Evolutionary conservation across 1,140 invertebrate genomes (phyloP).

Genomic region (Megalopta genalis): DNA sequence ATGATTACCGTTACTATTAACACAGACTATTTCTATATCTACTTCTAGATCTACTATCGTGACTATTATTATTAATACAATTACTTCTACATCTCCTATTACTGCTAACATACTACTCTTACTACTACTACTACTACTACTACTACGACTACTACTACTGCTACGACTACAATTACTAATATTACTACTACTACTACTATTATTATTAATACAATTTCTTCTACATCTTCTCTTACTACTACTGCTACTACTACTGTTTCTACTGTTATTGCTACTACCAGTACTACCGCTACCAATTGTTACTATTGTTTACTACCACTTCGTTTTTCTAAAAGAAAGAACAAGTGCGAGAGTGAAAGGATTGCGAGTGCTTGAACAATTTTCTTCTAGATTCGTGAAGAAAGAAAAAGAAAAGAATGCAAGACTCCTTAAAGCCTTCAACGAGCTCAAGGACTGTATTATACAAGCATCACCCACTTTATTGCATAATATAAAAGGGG

Average conservation of each 20-base stretch:
- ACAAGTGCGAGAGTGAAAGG: background rate
- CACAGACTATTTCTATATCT: slow-evolving; percentile 61
- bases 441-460: slow-evolving; percentile 62
- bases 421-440: slow-evolving; percentile 58
- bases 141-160: background rate
- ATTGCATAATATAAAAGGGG: slow-evolving; percentile 50
- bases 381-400: slow-evolving; percentile 40
- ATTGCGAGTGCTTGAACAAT: background rate
- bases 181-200: slow-evolving; percentile 42
- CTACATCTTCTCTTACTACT: slow-evolving; percentile 16
- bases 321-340: background rate
- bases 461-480: slow-evolving; percentile 55
- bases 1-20: slow-evolving; percentile 21
- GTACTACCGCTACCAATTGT: slow-evolving; percentile 7
- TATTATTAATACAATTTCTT: slow-evolving; percentile 38
- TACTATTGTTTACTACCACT: slow-evolving; percentile 23
- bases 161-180: slow-evolving; percentile 61
- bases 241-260: slow-evolving; percentile 1
- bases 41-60: too few relatives aligned
- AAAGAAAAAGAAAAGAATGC: slow-evolving; percentile 36
- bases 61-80: slow-evolving; percentile 49
- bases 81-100: slow-evolving; percentile 53
- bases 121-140: background rate
- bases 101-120: slow-evolving; percentile 41
- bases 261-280: background rate